Evolutionary conservation across 2,797 vertebrate species (phyloP), one percentile per base, ranked within the genome.

Genomic region (Clarias pachynema): DNA sequence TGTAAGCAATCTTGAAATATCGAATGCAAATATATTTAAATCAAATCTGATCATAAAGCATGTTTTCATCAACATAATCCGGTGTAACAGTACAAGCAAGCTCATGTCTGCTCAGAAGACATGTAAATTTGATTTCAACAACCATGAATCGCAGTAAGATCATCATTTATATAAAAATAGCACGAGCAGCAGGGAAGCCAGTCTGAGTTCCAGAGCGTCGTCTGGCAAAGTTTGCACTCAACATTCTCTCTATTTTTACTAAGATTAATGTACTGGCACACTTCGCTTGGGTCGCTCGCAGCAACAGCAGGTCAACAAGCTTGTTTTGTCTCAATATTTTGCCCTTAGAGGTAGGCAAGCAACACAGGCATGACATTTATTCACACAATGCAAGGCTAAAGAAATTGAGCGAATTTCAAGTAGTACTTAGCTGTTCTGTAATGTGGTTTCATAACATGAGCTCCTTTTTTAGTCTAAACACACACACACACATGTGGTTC

Each of bases 131-230:
- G 75, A 78, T 60, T 78, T 62, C 12, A 60, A 14, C 31, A 62
- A 12, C 75, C 31, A 60, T n/a, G 75, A 24, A 60, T 60, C 60
- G 57, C 75, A 78, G 57, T 78, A 57, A 78, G 75, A 78, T 78
- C 57, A 78, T 78, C 75, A 78, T n/a, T 37, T 37, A 78, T 37
- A 78, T 78, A 60, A 78, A 60, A 60, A 78, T 37, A 78, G 75
- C 5, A 0, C 15, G 20, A 78, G 75, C 75, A 60, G 75, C 57
- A 60, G 31, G 75, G 57, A 78, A 78, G 31, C 29, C 75, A 34
- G 75, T 31, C 74, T 37, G 56, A 37, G 29, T n/a, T 62, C 57
- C 56, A 78, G 26, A 59, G 22, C 60, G 57, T 34, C 56, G 12
- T 78, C 57, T 78, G 57, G 57, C 57, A 78, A 78, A 60, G 57